phyloP scores from a whole-genome alignment of 2,888 invertebrate species.

The Poecilobothrus nobilitatus region DNA sequence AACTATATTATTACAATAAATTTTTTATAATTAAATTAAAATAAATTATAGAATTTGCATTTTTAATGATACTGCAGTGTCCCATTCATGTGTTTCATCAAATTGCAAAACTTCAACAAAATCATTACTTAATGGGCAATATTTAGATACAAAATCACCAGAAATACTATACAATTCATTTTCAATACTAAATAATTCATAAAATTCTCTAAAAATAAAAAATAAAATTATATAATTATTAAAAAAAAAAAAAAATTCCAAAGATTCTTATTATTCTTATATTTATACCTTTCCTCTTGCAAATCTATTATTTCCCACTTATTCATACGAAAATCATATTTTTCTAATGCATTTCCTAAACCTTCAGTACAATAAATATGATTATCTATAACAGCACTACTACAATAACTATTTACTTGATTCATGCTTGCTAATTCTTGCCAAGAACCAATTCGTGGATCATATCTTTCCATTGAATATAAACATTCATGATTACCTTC shows the following conservation, averaged over 20 bases:
- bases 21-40: too few relatives aligned
- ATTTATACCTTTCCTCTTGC: constrained; percentile 26
- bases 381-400: constrained; percentile 28
- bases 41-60: constrained; percentile 17
- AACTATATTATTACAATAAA: too few relatives aligned
- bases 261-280: not conserved
- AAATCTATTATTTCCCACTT: constrained; percentile 33
- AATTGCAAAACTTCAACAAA: constrained; percentile 29
- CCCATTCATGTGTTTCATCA: constrained; percentile 29
- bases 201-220: constrained; percentile 27
- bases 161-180: constrained; percentile 31
- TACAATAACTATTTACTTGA: constrained; percentile 32
- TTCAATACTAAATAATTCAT: constrained; percentile 31
- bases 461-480: constrained; percentile 30
- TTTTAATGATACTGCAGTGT: constrained; percentile 31
- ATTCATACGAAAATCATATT: constrained; percentile 29
- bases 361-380: constrained; percentile 33
- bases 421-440: constrained; percentile 27
- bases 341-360: constrained; percentile 32
- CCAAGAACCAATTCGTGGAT: constrained; percentile 31
- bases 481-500: constrained; percentile 31
- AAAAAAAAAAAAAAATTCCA: not conserved
- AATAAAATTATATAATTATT: not conserved
- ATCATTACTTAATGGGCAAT: constrained; percentile 25
- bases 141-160: constrained; percentile 29